A percentile compares a stretch with the other conserved stretches of the same genome.
Evolutionary conservation across 2,113 vertebrate species (phyloP).

Genomic region (Pomatorhinus ruficollis): DNA sequence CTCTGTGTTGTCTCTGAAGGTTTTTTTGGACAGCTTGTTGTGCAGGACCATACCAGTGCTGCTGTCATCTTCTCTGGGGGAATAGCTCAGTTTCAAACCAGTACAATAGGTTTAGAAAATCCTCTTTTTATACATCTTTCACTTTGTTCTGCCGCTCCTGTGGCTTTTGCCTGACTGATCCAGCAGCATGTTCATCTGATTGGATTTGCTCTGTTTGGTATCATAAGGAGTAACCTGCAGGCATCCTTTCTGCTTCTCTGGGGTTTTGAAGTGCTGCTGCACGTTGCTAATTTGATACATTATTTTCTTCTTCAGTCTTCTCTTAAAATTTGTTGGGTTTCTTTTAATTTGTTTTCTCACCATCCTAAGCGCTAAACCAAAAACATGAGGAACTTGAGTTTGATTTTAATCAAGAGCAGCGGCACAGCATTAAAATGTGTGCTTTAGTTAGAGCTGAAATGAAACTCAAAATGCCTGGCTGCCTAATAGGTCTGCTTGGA

Average conservation of each 20-base stretch:
- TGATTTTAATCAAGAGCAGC: background rate
- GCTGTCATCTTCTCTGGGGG: background rate
- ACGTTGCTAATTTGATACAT: constrained; percentile 36
- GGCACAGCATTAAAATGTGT: background rate
- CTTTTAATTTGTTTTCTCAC: background rate
- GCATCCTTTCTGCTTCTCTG: background rate
- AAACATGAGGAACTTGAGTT: background rate
- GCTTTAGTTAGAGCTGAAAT: background rate
- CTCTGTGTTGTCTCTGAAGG: background rate
- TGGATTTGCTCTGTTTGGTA: constrained; percentile 64
- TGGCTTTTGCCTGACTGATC: constrained; percentile 14
- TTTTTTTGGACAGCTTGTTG: background rate
- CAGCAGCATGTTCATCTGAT: constrained; percentile 49
- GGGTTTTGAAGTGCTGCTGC: background rate
- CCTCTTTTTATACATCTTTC: constrained; percentile 16
- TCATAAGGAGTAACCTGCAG: constrained; percentile 32
- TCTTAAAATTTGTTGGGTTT: background rate
- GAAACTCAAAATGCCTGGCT: background rate
- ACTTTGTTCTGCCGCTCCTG: background rate
- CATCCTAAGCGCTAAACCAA: background rate
- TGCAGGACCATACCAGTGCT: background rate
- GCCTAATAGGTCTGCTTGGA: background rate
- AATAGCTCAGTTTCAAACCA: background rate
- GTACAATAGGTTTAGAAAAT: constrained; percentile 45
- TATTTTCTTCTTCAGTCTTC: constrained; percentile 9